Base-by-base conservation (phyloP, 53 echinoderm and acorn worm genomes). In the Temnopleurus reevesii region DNA sequence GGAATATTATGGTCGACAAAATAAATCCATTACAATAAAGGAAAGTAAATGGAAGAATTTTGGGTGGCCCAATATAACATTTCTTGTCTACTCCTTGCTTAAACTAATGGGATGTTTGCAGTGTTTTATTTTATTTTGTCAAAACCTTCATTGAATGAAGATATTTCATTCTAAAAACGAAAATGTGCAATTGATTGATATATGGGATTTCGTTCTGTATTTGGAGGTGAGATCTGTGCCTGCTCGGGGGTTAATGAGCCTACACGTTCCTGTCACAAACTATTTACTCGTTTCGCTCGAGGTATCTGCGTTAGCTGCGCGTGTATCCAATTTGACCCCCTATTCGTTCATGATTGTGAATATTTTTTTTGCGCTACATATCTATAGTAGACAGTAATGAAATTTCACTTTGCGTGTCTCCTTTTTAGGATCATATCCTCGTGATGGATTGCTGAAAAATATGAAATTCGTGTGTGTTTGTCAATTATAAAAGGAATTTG, bases 271-370 rank as follows among this genome's bases (percentile, higher is more conserved):
- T 87, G 88, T 87, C 66, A 65, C 26, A 87, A 47, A 53, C 15
- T 26, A 85, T 60, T 85, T 35, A 59, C 46, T 24, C 59, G 61
- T 59, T 44, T 12, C 45, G 58, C 61, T 59, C 41, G 86, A 83
- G 83, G 29, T 36, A 55, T 83, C 56, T 83, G 83, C 83, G 86
- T 60, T 59, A 59, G 59, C 61, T 27, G 86, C 46, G 86, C 86
- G 86, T 85, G 86, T 85, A 85, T 61, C 86, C 61, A 85, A 85
- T 85, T 85, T 85, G 71, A 71, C 71, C 71, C 71, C 21, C 36
- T 38, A 71, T 38, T 71, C 41, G 38, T 5, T 71, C 41, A 71
- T 71, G 71, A 71, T 71, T 71, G 71, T 71, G 30, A 71, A n/a
- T 71, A 38, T 71, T 71, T 64, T 71, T 21, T 24, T 0, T 7